Conservation (phyloP, 1,140 invertebrate genomes). For the Drosophila varians region DNA sequence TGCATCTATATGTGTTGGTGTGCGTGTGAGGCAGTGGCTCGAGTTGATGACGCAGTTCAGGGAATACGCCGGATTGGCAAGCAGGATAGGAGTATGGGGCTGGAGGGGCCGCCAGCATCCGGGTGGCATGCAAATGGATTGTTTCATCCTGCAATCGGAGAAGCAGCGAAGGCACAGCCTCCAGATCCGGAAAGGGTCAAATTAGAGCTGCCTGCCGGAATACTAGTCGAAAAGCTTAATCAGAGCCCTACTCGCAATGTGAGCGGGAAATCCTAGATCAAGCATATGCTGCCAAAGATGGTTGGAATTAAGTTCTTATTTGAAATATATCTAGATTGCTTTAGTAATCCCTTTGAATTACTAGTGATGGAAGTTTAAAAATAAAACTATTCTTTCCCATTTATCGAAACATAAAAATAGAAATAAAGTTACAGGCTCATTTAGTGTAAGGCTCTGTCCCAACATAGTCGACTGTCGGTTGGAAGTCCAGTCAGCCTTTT, state of each 20-base stretch:
- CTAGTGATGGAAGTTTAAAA: too few species aligned
- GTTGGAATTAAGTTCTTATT: background rate
- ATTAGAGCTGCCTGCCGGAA: conserved; percentile 12
- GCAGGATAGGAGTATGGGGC: conserved; percentile 4
- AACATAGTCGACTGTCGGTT: conserved; percentile 11
- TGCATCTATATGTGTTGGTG: background rate
- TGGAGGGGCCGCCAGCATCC: background rate
- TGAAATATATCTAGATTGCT: background rate
- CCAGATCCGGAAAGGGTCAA: conserved; percentile 14
- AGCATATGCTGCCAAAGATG: conserved; percentile 24
- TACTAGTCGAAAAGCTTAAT: conserved; percentile 42
- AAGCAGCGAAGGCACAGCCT: background rate
- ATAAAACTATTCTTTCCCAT: background rate
- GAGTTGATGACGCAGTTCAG: conserved; percentile 55
- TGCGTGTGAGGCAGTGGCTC: conserved; percentile 4
- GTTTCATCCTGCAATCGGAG: conserved; percentile 38
- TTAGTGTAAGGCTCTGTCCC: background rate
- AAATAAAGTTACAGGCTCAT: background rate
- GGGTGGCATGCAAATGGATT: conserved; percentile 68
- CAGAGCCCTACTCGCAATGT: conserved; percentile 31
- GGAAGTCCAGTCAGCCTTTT: background rate
- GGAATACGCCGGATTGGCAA: conserved; percentile 50
- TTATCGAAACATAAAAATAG: background rate
- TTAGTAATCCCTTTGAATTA: too few species aligned
- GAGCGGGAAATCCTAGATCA: conserved; percentile 43